Evolutionary conservation across 2,888 invertebrate genomes (phyloP).

Genomic region (Thecophora atra): DNA sequence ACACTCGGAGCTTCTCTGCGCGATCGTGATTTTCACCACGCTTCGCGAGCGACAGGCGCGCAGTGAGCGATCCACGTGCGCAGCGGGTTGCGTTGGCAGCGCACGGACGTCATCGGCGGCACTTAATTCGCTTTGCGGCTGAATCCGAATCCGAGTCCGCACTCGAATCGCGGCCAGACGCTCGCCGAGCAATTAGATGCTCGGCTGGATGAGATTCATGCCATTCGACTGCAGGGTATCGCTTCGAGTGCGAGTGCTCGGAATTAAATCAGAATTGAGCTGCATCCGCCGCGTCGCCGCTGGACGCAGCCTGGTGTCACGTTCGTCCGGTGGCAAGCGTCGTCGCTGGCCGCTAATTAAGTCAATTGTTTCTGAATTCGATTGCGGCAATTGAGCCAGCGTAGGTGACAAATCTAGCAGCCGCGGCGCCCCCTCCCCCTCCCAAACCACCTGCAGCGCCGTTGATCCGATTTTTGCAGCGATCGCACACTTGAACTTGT

Average conservation of each 20-base stretch:
- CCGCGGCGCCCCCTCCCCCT: background rate
- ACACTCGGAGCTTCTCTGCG: background rate
- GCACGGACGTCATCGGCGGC: constrained; percentile 45
- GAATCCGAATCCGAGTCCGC: constrained; percentile 8
- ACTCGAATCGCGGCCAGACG: constrained; percentile 54
- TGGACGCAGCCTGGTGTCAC: constrained; percentile 8
- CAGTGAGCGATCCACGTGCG: constrained; percentile 49
- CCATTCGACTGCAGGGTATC: constrained; percentile 13
- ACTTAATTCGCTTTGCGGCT: constrained; percentile 45
- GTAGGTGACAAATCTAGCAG: constrained; percentile 47
- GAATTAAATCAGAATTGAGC: constrained; percentile 12
- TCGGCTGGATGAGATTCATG: background rate
- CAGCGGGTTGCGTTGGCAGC: background rate
- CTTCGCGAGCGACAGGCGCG: too few relatives aligned
- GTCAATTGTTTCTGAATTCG: constrained; percentile 64
- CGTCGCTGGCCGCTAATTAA: constrained; percentile 56
- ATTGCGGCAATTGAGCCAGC: constrained; percentile 64
- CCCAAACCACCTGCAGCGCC: constrained; percentile 26
- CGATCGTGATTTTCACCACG: background rate
- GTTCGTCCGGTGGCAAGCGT: constrained; percentile 30
- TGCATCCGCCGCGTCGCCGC: constrained; percentile 23
- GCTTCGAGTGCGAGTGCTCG: constrained; percentile 11
- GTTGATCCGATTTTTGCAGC: too few relatives aligned
- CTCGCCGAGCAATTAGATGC: constrained; percentile 50
- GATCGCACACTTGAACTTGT: constrained; percentile 28